phyloP scores from a whole-genome alignment of 2,113 vertebrate genomes.

The Microcebus jonahi region DNA sequence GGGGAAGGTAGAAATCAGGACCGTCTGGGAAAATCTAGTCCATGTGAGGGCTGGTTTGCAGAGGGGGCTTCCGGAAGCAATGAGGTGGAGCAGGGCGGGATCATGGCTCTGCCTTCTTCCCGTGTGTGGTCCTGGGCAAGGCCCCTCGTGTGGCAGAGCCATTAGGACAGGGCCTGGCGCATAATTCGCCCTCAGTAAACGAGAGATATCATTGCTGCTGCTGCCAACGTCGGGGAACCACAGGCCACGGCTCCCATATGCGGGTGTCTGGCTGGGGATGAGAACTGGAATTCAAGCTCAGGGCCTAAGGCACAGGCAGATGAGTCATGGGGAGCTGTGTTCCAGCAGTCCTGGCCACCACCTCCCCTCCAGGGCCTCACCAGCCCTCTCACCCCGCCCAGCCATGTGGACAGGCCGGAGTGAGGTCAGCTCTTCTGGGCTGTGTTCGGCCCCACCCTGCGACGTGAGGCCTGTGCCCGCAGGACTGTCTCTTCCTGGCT shows the following conservation, averaged over 20 bases:
- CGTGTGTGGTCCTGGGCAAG: not conserved
- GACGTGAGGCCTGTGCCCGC: not conserved
- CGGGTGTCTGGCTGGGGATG: not conserved
- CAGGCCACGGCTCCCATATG: not conserved
- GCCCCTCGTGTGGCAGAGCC: not conserved
- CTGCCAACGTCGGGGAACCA: fast-evolving
- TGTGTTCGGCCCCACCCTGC: not conserved
- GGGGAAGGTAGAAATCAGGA: not conserved
- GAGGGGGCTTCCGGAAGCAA: not conserved
- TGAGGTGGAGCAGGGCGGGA: fast-evolving
- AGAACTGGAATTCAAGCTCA: not conserved
- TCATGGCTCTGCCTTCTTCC: not conserved
- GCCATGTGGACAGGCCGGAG: not conserved
- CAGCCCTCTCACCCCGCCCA: not conserved
- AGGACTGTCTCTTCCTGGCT: not conserved
- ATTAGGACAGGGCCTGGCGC: not conserved
- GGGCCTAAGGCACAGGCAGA: not conserved
- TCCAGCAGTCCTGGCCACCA: not conserved
- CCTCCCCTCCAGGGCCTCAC: not conserved
- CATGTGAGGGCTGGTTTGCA: not conserved
- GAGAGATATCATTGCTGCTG: fast-evolving
- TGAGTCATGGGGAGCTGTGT: not conserved
- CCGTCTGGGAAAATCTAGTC: not conserved
- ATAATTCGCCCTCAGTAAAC: fast-evolving
- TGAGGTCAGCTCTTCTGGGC: not conserved